Conservation (phyloP, 2,888 invertebrate species). For the Dicyrtoma fusca region DNA sequence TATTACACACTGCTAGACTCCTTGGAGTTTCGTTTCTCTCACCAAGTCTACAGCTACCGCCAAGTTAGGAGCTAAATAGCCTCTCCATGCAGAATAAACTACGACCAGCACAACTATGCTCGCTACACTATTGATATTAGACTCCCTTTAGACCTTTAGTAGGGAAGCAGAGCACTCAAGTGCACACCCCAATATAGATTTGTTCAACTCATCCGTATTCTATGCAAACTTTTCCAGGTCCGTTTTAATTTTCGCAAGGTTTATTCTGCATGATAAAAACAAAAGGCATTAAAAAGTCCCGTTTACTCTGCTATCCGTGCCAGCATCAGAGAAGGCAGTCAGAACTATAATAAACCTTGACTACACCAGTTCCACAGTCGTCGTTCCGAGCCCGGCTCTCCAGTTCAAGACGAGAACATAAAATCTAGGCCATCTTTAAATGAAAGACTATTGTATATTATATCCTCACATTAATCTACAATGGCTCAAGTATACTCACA, state of each 20-base stretch:
- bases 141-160: too few species aligned
- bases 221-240: too few species aligned
- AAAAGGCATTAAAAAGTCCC: not conserved
- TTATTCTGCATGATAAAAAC: not conserved
- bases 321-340: not conserved
- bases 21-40: not conserved
- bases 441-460: not conserved
- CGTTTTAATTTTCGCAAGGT: too few species aligned
- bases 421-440: constrained; percentile 11
- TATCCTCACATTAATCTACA: constrained; percentile 10
- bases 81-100: not conserved
- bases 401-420: not conserved
- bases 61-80: constrained; percentile 1
- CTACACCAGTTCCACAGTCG: too few species aligned
- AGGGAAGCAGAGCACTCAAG: too few species aligned
- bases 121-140: too few species aligned
- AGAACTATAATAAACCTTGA: not conserved
- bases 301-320: not conserved
- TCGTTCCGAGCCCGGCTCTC: not conserved
- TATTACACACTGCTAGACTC: constrained; percentile 16
- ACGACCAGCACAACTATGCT: too few species aligned
- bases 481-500: constrained; percentile 1
- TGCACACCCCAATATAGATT: too few species aligned
- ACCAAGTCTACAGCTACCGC: not conserved
- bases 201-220: too few species aligned